Evolutionary conservation across 1,140 invertebrate genomes (phyloP), one percentile per base, ranked within the genome.

Genomic region (Solen grandis): DNA sequence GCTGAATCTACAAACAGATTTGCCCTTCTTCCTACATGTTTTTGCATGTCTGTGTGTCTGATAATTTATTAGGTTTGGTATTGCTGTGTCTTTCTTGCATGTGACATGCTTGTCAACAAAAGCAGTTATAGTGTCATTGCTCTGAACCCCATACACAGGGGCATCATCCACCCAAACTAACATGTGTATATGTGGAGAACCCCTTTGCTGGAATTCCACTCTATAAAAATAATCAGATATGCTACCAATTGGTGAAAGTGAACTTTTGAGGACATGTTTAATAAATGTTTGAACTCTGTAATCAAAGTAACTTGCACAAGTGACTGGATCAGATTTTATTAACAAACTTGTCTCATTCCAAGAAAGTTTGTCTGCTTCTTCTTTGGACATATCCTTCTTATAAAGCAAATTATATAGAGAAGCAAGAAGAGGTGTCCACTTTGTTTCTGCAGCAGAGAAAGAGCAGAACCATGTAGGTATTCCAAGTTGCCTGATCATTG

Each of bases 181-280:
- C 35, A 89, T 85, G 69, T 93, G 91, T 14, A 91, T 57, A 85
- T 93, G 92, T 19, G 92, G 91, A 76, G 83, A 89, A 8, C 92
- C 91, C 25, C n/a, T n/a, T n/a, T n/a, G n/a, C n/a, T n/a, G n/a
- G n/a, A n/a, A n/a, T n/a, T n/a, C n/a, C n/a, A n/a, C 91, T 86
- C 57, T 10, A 22, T 59, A 59, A 25, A 59, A 59, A 27, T 14
- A 59, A 25, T 59, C 57, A 14, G 29, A 8, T 59, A 22, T 22
- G n/a, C 25, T 25, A n/a, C 84, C 84, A 38, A 83, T 29, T 5
- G 80, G 75, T 19, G 25, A n/a, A 38, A 36, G 25, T 25, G 50
- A 2, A 80, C 36, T 57, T 60, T 33, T 36, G 22, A 83, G 25
- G 29, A 59, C 22, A 59, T 59, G 57, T 59, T 22, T 59, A 59